A percentile compares a stretch with the other conserved stretches of the same genome.
These are phyloP conservation scores for Myxocyprinus asiaticus DNA, from an alignment of 2,113 vertebrate genomes.

Conservation along the genomic window DNA sequence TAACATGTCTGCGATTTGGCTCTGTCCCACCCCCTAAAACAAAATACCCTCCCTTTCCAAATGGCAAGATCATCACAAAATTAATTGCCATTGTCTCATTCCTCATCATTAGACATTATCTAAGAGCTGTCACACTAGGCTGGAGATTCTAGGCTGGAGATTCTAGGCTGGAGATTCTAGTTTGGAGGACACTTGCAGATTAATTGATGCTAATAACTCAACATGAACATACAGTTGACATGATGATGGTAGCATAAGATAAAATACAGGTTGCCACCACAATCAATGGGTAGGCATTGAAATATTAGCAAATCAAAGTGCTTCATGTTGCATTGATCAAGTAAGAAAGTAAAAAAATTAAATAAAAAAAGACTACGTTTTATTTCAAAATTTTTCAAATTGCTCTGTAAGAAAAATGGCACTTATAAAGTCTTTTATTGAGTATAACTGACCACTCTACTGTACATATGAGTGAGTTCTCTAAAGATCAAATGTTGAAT, in stretches of 20 bases:
- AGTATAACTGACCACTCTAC: background rate
- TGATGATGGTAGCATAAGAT: background rate
- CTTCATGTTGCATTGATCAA: background rate
- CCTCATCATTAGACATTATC: conserved; percentile 55
- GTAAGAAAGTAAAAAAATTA: background rate
- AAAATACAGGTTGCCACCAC: background rate
- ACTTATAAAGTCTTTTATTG: background rate
- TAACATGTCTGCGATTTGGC: conserved; percentile 79
- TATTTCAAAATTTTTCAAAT: background rate
- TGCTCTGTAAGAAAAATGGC: too few relatives aligned
- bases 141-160: conserved; percentile 6
- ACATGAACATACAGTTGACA: conserved; percentile 3
- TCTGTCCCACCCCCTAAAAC: conserved; percentile 55
- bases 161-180: conserved; percentile 1
- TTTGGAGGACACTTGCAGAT: background rate
- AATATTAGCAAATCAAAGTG: conserved; percentile 8
- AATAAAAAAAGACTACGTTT: background rate
- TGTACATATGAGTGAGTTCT: background rate
- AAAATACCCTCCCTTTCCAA: conserved; percentile 48
- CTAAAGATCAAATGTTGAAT: too few relatives aligned
- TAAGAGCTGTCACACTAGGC: conserved; percentile 39
- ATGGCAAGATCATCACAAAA: conserved; percentile 60
- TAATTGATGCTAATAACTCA: conserved; percentile 21
- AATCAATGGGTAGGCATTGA: background rate
- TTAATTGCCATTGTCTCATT: conserved; percentile 63